Evolutionary conservation across 2,797 vertebrate species (phyloP).

Genomic region (Sorex maritimensis): DNA sequence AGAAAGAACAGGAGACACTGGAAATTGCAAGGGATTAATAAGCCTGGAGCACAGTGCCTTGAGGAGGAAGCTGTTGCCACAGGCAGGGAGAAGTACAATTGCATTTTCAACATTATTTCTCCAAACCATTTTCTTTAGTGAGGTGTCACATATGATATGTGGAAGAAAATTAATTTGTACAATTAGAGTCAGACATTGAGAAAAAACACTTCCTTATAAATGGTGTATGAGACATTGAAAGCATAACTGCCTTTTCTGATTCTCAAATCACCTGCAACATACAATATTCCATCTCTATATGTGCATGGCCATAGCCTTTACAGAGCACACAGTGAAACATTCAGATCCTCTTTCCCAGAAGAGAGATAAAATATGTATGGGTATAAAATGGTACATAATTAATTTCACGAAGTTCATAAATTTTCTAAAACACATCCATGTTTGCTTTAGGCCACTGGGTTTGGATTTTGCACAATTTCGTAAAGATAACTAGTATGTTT

Average conservation of each 20-base stretch:
- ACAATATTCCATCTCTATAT: background rate
- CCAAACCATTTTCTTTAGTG: background rate
- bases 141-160: too few species aligned
- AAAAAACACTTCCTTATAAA: background rate
- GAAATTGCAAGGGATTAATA: background rate
- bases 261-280: constrained; percentile 1
- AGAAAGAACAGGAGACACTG: background rate
- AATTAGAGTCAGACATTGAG: background rate
- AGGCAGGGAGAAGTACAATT: background rate
- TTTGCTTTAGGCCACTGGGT: background rate
- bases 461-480: background rate
- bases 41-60: background rate
- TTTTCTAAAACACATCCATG: background rate
- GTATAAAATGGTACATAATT: background rate
- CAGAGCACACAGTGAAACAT: background rate
- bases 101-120: background rate
- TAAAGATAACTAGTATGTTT: background rate
- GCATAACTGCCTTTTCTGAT: background rate
- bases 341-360: background rate
- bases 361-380: background rate
- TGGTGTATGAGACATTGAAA: background rate
- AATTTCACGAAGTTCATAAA: constrained; percentile 2
- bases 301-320: background rate
- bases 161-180: too few species aligned
- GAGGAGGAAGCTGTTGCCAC: background rate